Percentiles rank a stretch among this genome's conserved stretches.
Evolutionary conservation across 1,140 invertebrate genomes (phyloP).

Genomic region (Monomorium pharaonis): DNA sequence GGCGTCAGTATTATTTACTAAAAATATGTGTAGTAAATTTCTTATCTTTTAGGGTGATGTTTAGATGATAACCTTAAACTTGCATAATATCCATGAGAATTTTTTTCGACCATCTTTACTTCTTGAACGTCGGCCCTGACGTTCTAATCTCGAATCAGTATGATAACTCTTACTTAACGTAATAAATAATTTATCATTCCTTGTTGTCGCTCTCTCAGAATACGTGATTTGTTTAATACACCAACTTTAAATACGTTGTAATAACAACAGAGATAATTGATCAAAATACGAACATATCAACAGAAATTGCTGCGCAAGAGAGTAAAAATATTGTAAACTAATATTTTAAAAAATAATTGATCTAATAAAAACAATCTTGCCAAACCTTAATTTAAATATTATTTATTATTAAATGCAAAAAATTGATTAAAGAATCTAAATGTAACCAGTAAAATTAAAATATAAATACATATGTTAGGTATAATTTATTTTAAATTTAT

Average conservation of each 20-base stretch:
- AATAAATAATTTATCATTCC: slow-evolving; percentile 39
- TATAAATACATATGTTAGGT: no score
- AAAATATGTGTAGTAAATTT: slow-evolving; percentile 70
- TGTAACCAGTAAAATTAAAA: neutral
- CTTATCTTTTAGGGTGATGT: slow-evolving; percentile 78
- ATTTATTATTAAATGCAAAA: neutral
- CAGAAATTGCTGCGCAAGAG: neutral
- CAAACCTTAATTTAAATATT: neutral
- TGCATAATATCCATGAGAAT: slow-evolving; percentile 71
- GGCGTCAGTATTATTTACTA: slow-evolving; percentile 69
- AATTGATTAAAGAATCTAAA: neutral
- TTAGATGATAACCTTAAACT: slow-evolving; percentile 76
- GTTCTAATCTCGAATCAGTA: slow-evolving; percentile 30
- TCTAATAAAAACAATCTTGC: neutral
- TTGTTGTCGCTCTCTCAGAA: neutral
- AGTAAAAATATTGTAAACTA: neutral
- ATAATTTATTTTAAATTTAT: no score
- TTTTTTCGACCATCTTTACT: neutral
- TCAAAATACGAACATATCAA: neutral
- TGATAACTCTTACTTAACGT: slow-evolving; percentile 13
- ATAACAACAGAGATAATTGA: neutral
- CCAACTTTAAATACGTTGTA: neutral
- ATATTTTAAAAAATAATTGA: neutral
- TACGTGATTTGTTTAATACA: neutral
- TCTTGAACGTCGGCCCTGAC: slow-evolving; percentile 25